Conservation (phyloP, 2,797 vertebrate genomes). For the Merluccius polli region DNA sequence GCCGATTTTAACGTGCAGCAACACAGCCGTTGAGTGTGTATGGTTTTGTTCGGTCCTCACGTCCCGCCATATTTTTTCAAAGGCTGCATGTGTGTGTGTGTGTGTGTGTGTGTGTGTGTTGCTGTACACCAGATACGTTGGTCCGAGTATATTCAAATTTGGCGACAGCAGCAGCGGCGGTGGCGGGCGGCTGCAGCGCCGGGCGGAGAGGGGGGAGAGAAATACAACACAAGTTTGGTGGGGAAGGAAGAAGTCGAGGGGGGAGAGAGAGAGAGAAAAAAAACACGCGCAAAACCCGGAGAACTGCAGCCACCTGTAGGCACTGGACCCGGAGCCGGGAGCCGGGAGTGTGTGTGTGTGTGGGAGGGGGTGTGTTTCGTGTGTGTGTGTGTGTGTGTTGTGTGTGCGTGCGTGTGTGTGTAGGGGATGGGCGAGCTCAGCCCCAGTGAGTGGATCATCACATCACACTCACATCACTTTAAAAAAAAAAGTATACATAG, state of each 20-base stretch:
- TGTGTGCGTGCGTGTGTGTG: no score
- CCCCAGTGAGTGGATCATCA: no score
- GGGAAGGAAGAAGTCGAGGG: slow-evolving; percentile 43
- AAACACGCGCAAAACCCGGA: slow-evolving; percentile 64
- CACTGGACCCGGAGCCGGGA: slow-evolving; percentile 65
- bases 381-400: no score
- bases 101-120: no score
- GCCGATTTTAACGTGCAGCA: neutral
- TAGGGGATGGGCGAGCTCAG: no score
- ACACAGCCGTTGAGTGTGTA: neutral
- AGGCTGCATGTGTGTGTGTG: slow-evolving; percentile 58
- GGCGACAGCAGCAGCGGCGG: slow-evolving; percentile 43
- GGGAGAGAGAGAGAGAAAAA: neutral
- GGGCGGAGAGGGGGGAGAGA: slow-evolving; percentile 29
- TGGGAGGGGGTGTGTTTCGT: no score
- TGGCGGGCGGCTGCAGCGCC: no score
- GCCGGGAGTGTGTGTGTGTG: neutral
- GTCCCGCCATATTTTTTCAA: slow-evolving; percentile 72
- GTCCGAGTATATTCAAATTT: slow-evolving; percentile 63
- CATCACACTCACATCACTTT: no score
- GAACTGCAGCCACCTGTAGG: slow-evolving; percentile 69
- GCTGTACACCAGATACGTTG: slow-evolving; percentile 54
- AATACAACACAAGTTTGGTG: slow-evolving; percentile 28
- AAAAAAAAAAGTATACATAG: no score
- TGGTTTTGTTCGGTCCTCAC: slow-evolving; percentile 18